Percentiles rank a stretch among this genome's conserved stretches.
Evolutionary conservation across 1,140 invertebrate genomes (phyloP).

Genomic region (Bombus sibiricus): DNA sequence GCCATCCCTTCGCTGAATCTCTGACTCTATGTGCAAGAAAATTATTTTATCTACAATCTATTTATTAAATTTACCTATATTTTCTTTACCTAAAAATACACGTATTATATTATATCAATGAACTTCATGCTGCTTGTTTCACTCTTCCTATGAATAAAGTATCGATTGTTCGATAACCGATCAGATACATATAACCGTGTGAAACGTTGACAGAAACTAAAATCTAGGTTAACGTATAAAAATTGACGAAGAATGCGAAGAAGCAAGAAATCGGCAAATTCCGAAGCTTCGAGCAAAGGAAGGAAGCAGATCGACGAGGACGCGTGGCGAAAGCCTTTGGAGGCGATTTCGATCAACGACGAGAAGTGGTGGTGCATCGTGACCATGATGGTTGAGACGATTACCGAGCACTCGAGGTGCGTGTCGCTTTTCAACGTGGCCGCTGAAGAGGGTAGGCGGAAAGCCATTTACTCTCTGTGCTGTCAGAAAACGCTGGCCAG

Average conservation of each 20-base stretch:
- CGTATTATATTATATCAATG: neutral
- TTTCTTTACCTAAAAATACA: no score
- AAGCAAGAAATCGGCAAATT: neutral
- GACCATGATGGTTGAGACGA: slow-evolving; percentile 70
- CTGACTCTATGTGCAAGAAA: no score
- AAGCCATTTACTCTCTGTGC: slow-evolving; percentile 59
- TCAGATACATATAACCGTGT: neutral
- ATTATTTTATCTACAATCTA: no score
- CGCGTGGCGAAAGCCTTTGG: slow-evolving; percentile 59
- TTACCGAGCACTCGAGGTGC: slow-evolving; percentile 54
- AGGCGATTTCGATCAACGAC: slow-evolving; percentile 70
- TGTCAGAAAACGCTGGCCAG: slow-evolving; percentile 43
- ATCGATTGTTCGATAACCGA: neutral
- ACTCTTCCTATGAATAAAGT: no score
- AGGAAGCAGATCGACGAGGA: slow-evolving; percentile 36
- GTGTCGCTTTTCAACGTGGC: slow-evolving; percentile 68
- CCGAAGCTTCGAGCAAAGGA: neutral
- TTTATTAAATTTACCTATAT: no score
- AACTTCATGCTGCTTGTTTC: neutral
- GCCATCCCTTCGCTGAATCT: no score
- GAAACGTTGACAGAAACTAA: neutral
- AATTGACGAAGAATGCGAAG: neutral
- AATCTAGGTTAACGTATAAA: neutral
- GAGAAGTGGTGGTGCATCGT: slow-evolving; percentile 75
- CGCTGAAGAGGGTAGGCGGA: slow-evolving; percentile 63